Evolutionary conservation across 2,888 invertebrate genomes (phyloP), one percentile per base, ranked within the genome.

Genomic region (Coremacera marginata): DNA sequence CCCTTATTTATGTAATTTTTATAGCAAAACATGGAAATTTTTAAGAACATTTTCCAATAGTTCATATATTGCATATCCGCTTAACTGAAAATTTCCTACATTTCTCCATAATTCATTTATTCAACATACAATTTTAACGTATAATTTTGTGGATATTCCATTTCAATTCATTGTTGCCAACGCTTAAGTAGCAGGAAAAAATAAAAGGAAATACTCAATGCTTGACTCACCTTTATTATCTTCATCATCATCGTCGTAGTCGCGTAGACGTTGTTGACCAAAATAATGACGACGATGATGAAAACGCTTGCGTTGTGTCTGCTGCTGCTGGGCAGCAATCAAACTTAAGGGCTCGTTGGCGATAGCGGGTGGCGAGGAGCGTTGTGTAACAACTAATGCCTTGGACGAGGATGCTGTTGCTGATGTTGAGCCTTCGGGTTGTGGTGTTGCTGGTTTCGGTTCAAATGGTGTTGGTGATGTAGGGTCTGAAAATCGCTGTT

Each of bases 211-310:
- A 37, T 37, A 0, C 5, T 4, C 3, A 57, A 34, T 8, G 19
- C 14, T 25, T 8, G 11, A 82, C 84, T 81, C 79, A 84, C 84
- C 84, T 83, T 84, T 81, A 70, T 80, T 82, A 31, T 80, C 82
- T 75, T 80, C 81, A 22, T 76, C 68, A 76, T 81, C 81, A 68
- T 77, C 76, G 25, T 74, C 67, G 31, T 63, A 67, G 19, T 67
- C 44, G 55, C 75, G 74, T 19, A 76, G 81, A 27, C 83, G 85
- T 79, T 86, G 82, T 67, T 86, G 86, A 4, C 87, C 86, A 77
- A 86, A 86, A 72, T 86, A 86, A 76, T 86, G 85, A 77, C 86
- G 86, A 87, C 90, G 83, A 90, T 87, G 88, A 79, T 87, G 87
- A 75, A 87, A 88, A 68, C 88, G 87, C 77, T 87, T 88, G 82